Evolutionary conservation across 2,113 vertebrate species (phyloP).

Genomic region (Zapornia atra): DNA sequence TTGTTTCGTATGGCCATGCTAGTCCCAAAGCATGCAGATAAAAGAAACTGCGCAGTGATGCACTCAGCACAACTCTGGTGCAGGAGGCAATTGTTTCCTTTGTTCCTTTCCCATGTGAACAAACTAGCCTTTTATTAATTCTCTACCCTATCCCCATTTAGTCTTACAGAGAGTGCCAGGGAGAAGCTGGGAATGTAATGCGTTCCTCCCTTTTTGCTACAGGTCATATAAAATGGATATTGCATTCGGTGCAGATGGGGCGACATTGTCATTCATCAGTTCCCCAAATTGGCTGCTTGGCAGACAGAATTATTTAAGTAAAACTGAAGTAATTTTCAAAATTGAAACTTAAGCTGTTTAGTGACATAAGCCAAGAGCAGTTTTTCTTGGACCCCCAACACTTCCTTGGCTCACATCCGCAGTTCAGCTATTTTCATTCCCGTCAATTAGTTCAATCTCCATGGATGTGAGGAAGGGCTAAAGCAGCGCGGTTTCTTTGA

Average conservation of each 20-base stretch:
- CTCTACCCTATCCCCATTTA: neutral
- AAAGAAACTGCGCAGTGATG: slow-evolving; percentile 14
- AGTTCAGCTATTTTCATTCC: slow-evolving; percentile 55
- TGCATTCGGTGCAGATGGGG: slow-evolving; percentile 54
- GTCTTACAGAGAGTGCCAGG: slow-evolving; percentile 10
- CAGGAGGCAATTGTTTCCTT: slow-evolving; percentile 38
- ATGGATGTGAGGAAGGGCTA: slow-evolving; percentile 40
- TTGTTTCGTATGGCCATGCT: neutral
- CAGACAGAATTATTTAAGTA: slow-evolving; percentile 72
- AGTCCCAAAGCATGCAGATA: slow-evolving; percentile 38
- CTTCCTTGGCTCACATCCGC: slow-evolving; percentile 63
- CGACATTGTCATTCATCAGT: slow-evolving; percentile 51
- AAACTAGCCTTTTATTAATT: slow-evolving; percentile 52
- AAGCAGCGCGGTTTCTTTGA: neutral
- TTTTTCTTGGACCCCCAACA: slow-evolving; percentile 70
- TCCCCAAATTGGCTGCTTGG: slow-evolving; percentile 69
- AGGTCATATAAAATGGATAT: slow-evolving; percentile 66
- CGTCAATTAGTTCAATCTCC: slow-evolving; percentile 66
- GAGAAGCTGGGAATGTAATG: slow-evolving; percentile 41
- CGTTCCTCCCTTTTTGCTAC: slow-evolving; percentile 43
- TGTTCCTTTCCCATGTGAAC: slow-evolving; percentile 45
- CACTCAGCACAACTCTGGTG: slow-evolving; percentile 31
- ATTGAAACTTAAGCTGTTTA: slow-evolving; percentile 74
- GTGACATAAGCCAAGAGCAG: slow-evolving; percentile 60
- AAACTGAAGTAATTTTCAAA: slow-evolving; percentile 75